Evolutionary conservation across 1,140 invertebrate genomes (phyloP), one percentile per base, ranked within the genome.

Genomic region (Drosophila eugracilis): DNA sequence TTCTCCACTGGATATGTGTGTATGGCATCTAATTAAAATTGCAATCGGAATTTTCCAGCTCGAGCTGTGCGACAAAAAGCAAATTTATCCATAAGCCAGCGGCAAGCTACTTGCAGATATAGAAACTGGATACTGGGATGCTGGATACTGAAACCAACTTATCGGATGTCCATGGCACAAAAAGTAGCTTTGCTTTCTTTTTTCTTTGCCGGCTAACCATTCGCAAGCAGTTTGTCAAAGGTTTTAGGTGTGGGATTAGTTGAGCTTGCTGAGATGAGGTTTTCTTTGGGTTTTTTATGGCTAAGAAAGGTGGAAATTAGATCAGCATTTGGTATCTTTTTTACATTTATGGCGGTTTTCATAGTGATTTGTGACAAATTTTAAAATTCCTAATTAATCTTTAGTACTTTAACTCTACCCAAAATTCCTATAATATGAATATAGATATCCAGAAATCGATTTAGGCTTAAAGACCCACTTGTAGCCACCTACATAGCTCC

Each of bases 21-120:
- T 54, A 26, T 48, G 59, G 53, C 80, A 65, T 77, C 77, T 86
- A 85, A 85, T 85, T 85, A 85, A 85, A 85, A 85, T 77, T 74
- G 70, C 81, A 75, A 81, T 81, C 63, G 73, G 53, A 78, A 78
- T 78, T 47, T 30, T 10, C 30, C 26, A 81, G 60, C 72, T 60
- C 44, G 39, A 45, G 54, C 49, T 24, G n/a, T n/a, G 73, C 54
- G 75, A 77, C 52, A 72, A 72, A 39, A 42, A 24, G 59, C 49
- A 44, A 67, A 67, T 45, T 17, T 63, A 63, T 44, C 78, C 52
- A 50, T 44, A 58, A 81, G 59, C 32, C 53, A 47, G 37, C 49
- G 55, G 34, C 30, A 45, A 57, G 47, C 50, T 59, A 39, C 50
- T 54, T 58, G 47, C 28, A 54, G 48, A 57, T 36, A 60, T 4